Percentiles rank a stretch among this genome's conserved stretches.
phyloP scores from a whole-genome alignment of 2,888 invertebrate species.

The Rhagium mordax region DNA sequence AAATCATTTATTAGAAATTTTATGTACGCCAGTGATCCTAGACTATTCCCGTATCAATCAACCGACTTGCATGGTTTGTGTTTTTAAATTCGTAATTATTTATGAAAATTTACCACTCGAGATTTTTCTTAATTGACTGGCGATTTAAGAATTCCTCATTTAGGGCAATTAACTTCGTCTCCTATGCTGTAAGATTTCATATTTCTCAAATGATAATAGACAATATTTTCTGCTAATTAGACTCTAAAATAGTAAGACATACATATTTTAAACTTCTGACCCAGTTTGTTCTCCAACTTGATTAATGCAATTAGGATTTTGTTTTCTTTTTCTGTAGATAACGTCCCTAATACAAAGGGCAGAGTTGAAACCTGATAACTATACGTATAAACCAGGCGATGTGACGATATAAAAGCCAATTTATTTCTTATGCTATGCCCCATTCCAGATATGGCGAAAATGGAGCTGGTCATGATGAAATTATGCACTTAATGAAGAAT shows the following conservation, averaged over 20 bases:
- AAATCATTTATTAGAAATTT: too few species aligned
- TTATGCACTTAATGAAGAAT: too few species aligned
- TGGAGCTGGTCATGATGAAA: too few species aligned
- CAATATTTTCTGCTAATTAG: background rate
- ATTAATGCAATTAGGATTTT: background rate
- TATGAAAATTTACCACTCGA: background rate
- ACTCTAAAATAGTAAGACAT: background rate
- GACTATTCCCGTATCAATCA: background rate
- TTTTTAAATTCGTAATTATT: conserved; percentile 20
- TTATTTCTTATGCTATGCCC: too few species aligned
- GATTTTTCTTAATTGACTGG: conserved; percentile 11
- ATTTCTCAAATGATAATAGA: background rate
- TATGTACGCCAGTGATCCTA: background rate
- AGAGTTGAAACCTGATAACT: background rate
- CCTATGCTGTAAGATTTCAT: background rate
- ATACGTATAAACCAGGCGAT: too few species aligned
- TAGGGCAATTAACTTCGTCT: background rate
- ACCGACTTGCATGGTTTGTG: background rate
- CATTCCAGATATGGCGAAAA: too few species aligned
- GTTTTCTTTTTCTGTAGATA: background rate
- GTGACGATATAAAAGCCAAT: too few species aligned
- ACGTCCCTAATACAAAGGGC: background rate
- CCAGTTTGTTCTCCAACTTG: background rate
- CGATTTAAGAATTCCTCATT: background rate
- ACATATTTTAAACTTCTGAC: background rate